Percentiles rank a stretch among this genome's conserved stretches.
Conservation (phyloP, 2,113 vertebrate species). For the Sakesphorus luctuosus region DNA sequence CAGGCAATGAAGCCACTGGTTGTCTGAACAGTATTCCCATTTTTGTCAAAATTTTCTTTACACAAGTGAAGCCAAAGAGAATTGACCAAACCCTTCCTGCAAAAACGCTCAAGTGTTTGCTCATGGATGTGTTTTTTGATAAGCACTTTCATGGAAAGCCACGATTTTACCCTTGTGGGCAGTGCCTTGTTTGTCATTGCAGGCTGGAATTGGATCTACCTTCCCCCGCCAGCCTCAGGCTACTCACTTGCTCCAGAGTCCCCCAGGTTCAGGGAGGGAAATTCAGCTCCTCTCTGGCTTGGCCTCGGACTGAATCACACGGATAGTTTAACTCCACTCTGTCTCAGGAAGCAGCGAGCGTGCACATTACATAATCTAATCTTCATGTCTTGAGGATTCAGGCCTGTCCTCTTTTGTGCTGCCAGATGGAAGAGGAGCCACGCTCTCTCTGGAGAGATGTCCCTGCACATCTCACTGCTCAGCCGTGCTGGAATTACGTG, state of each 20-base stretch:
- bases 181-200: background rate
- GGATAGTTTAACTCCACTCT: background rate
- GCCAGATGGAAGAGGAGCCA: constrained; percentile 67
- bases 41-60: background rate
- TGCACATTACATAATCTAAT: constrained; percentile 58
- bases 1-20: background rate
- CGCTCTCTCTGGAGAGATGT: constrained; percentile 14
- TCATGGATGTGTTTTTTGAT: background rate
- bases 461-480: background rate
- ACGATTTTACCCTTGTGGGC: background rate
- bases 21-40: background rate
- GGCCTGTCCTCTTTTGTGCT: constrained; percentile 59
- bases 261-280: background rate
- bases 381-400: constrained; percentile 60
- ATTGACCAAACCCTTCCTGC: background rate
- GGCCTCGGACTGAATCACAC: background rate
- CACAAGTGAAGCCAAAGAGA: background rate
- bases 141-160: background rate
- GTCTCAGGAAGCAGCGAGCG: background rate
- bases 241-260: background rate
- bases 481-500: constrained; percentile 20
- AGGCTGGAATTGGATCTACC: background rate
- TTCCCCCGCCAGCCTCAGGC: background rate
- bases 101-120: background rate
- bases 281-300: background rate